Base-by-base conservation (phyloP, 1,140 invertebrate species). In the Andricus grossulariae region DNA sequence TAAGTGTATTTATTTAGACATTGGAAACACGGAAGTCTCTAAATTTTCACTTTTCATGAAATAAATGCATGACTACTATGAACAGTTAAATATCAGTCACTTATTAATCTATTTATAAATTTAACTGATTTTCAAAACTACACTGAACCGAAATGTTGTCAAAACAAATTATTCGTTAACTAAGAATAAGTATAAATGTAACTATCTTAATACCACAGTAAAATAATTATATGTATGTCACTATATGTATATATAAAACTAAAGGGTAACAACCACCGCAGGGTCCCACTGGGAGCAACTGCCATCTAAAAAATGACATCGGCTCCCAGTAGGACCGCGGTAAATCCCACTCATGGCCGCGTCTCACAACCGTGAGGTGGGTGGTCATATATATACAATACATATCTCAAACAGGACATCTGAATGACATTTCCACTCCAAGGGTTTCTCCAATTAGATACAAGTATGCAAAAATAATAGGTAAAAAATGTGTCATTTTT, bases 391-490 rank as follows among this genome's bases (percentile, higher is more conserved):
- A n/a, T n/a, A n/a, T n/a, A n/a, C n/a, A n/a, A 32, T 60, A 60
- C 21, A 60, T 32, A 25, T 60, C 16, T 60, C 32, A 11, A 60
- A 66, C 60, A 66, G 60, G 60, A 45, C 16, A 39, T n/a, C 60
- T 15, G 15, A 13, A 39, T n/a, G 39, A 66, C 39, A 16, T 66
- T 7, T 39, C 60, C 39, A n/a, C 32, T 2, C 25, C 13, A 16
- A 25, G 13, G 21, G 39, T 66, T n/a, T 66, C 60, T 39, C 60
- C 60, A 32, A 66, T 66, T 66, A 66, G 16, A 15, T 66, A 66
- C 60, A 66, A 66, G 39, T 66, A 66, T 32, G 60, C 32, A 8
- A 66, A 66, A 13, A 66, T 32, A 2, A 45, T 66, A 66, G 60
- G 60, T 66, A 66, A 66, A 45, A 45, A 45, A 45, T 66, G 13